These are phyloP conservation scores for Sceliomorpha sp. DNA, from an alignment of 2,888 invertebrate genomes.

Conservation along the genomic window DNA sequence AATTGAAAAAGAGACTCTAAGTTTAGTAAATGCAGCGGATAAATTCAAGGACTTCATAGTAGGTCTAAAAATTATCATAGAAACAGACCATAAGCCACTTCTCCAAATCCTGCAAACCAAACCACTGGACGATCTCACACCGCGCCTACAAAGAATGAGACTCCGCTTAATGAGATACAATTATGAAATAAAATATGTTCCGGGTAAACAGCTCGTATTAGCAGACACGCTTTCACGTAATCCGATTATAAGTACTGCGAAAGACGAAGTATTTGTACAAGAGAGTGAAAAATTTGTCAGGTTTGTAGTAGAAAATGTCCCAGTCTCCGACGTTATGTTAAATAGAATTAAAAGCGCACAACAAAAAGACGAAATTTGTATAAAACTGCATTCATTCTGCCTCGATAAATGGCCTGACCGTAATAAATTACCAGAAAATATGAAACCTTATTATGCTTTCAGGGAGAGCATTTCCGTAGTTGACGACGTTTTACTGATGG, in stretches of 20 bases:
- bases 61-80: constrained; percentile 63
- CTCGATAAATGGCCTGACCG: constrained; percentile 41
- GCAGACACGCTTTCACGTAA: constrained; percentile 64
- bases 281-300: constrained; percentile 29
- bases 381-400: constrained; percentile 41
- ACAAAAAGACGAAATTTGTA: constrained; percentile 40
- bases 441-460: constrained; percentile 30
- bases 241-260: constrained; percentile 17
- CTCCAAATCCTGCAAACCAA: constrained; percentile 69
- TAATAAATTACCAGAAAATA: constrained; percentile 17
- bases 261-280: constrained; percentile 3
- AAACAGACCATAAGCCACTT: constrained; percentile 76
- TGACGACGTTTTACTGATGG: constrained; percentile 51
- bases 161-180: constrained; percentile 64
- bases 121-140: constrained; percentile 68
- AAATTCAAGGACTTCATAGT: constrained; percentile 66
- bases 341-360: constrained; percentile 41
- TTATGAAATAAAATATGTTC: constrained; percentile 60
- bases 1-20: constrained; percentile 74
- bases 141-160: constrained; percentile 71
- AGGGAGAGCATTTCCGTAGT: constrained; percentile 29
- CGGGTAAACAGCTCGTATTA: constrained; percentile 64
- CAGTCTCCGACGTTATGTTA: constrained; percentile 39
- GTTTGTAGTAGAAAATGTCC: constrained; percentile 38
- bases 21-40: constrained; percentile 67